Conservation (phyloP, 1,140 invertebrate species). For the Drosophila sp. region DNA sequence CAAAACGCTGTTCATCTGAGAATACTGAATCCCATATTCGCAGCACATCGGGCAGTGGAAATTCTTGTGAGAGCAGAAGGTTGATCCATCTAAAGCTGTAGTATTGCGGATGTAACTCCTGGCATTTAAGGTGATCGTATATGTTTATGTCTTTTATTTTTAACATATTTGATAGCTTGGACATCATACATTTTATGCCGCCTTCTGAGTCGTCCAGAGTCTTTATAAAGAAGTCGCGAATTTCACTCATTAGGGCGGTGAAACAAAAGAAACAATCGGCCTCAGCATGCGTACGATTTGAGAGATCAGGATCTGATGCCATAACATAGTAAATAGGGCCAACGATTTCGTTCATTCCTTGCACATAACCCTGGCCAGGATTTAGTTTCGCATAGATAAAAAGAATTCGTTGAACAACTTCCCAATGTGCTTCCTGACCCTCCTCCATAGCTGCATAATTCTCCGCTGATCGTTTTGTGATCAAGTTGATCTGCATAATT, state of each 20-base stretch:
- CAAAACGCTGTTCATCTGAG: conserved; percentile 94
- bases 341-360: conserved; percentile 99
- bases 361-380: conserved; percentile 98
- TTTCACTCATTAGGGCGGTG: conserved; percentile 98
- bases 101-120: conserved; percentile 97
- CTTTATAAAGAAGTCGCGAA: conserved; percentile 98
- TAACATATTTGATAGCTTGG: conserved; percentile 90
- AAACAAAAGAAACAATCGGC: conserved; percentile 99
- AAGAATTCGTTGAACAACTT: conserved; percentile 98
- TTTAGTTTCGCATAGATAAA: conserved; percentile 99
- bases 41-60: conserved; percentile 97
- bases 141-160: conserved; percentile 91
- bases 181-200: conserved; percentile 95
- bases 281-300: conserved; percentile 95
- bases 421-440: conserved; percentile 96
- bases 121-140: conserved; percentile 90
- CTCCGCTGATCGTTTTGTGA: conserved; percentile 89
- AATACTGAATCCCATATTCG: conserved; percentile 98
- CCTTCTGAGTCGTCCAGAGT: conserved; percentile 96
- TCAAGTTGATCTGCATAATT: conserved; percentile 85
- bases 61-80: conserved; percentile 98
- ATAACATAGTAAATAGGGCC: conserved; percentile 99
- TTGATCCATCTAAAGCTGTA: conserved; percentile 95
- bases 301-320: conserved; percentile 93
- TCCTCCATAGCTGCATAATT: conserved; percentile 93